phyloP scores from a whole-genome alignment of 30 jellyfish, hydroid and myxozoan species.

The Aurelia coerulea region DNA sequence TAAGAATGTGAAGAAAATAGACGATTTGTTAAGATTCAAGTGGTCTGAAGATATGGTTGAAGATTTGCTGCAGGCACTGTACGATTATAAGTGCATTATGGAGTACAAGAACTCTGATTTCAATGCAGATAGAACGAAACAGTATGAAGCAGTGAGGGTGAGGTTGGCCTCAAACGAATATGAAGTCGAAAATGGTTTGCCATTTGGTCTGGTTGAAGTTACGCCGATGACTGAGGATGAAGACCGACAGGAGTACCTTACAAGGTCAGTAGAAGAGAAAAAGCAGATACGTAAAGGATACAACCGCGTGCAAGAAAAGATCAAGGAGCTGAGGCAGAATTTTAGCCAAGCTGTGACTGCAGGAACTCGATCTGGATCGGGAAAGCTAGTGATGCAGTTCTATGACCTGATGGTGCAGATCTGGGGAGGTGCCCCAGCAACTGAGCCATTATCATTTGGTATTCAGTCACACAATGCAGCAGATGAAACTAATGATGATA shows the following conservation, averaged over 20 bases:
- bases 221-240: too few species aligned
- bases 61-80: neutral
- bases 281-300: constrained; percentile 3
- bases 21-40: neutral
- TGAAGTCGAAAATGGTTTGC: neutral
- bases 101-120: neutral
- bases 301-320: constrained; percentile 13
- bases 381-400: constrained; percentile 25
- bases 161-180: neutral
- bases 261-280: too few species aligned
- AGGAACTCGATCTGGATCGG: constrained; percentile 26
- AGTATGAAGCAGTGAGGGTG: neutral
- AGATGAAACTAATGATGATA: neutral
- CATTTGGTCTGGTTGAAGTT: neutral
- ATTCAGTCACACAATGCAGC: constrained; percentile 1
- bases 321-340: constrained; percentile 25
- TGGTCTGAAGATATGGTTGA: neutral
- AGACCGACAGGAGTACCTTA: too few species aligned
- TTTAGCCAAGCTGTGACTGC: constrained; percentile 24
- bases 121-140: neutral
- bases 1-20: too few species aligned
- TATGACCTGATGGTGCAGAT: constrained; percentile 37
- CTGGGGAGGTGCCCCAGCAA: constrained; percentile 48
- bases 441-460: constrained; percentile 41
- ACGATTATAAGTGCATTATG: too few species aligned